phyloP scores from a whole-genome alignment of 2,797 vertebrate genomes.

The Falco naumanni region DNA sequence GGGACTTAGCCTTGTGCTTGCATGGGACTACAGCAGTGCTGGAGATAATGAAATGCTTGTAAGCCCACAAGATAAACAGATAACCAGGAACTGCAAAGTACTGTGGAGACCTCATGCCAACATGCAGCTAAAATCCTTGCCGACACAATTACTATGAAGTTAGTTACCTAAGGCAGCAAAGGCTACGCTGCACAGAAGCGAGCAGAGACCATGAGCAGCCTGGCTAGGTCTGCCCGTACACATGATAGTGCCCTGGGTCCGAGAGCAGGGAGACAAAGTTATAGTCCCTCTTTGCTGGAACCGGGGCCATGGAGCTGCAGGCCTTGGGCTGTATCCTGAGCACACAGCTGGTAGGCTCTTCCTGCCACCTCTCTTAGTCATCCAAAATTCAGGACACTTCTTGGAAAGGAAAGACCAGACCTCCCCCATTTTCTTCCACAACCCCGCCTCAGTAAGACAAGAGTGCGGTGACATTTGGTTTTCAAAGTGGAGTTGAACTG shows the following conservation, averaged over 20 bases:
- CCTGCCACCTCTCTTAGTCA: background rate
- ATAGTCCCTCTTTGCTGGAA: background rate
- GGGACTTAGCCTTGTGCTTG: fast-evolving
- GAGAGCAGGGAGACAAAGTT: fast-evolving
- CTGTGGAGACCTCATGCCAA: background rate
- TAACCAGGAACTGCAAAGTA: background rate
- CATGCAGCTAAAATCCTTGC: background rate
- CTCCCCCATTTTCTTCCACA: background rate
- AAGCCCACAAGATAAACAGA: background rate
- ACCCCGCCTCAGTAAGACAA: background rate
- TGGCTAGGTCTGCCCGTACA: background rate
- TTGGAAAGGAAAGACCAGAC: background rate
- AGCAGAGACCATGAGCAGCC: background rate
- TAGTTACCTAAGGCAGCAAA: background rate
- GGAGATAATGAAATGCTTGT: background rate
- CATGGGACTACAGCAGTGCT: background rate
- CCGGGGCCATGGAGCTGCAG: background rate
- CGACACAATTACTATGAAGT: background rate
- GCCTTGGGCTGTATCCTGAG: background rate
- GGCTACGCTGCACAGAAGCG: fast-evolving
- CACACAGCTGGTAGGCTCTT: fast-evolving
- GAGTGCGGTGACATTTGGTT: background rate
- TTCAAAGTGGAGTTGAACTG: background rate
- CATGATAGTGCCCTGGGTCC: fast-evolving
- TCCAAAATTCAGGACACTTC: background rate